Base-by-base conservation (phyloP, 1,140 invertebrate genomes). In the Ips typographus region DNA sequence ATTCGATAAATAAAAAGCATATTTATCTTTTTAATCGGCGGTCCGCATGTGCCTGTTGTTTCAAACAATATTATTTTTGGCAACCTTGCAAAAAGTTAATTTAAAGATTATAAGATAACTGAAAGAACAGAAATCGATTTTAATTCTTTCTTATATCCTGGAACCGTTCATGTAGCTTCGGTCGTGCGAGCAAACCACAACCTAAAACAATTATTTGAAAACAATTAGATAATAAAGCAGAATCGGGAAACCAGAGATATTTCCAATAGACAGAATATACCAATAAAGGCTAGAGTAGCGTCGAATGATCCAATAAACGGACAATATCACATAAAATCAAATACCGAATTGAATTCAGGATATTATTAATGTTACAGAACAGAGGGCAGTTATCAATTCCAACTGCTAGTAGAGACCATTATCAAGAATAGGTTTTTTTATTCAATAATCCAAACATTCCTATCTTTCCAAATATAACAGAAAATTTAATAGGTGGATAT, bases 351-450 rank as follows among this genome's bases (percentile, higher is more conserved):
- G 76, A 77, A 76, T 75, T 73, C 72, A 70, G 75, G 73, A 77
- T 75, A 77, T 77, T 77, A 75, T 75, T 76, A 76, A 77, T 74
- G 73, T 72, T 75, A 76, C 70, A 73, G 61, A 77, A 76, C 73
- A 76, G 22, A 22, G 22, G 22, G 22, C 22, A 22, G 22, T 22
- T 22, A 22, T 22, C 22, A 22, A 22, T 22, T 22, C 22, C 22
- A 22, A 22, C 22, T 22, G 22, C 22, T 22, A 22, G 22, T 22
- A 22, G 22, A 22, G 22, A 22, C 22, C 22, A 22, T 22, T 22
- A 22, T 22, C 22, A 22, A 22, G 22, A 22, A 22, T 22, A 22
- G 22, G 22, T 22, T 22, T 22, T 22, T 22, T 22, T 22, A 22
- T 22, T 22, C 22, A 22, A 22, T 22, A 22, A 22, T 22, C 22